A percentile compares a stretch with the other conserved stretches of the same genome.
phyloP scores from a whole-genome alignment of 2,797 vertebrate species.

The Melanogrammus aeglefinus region DNA sequence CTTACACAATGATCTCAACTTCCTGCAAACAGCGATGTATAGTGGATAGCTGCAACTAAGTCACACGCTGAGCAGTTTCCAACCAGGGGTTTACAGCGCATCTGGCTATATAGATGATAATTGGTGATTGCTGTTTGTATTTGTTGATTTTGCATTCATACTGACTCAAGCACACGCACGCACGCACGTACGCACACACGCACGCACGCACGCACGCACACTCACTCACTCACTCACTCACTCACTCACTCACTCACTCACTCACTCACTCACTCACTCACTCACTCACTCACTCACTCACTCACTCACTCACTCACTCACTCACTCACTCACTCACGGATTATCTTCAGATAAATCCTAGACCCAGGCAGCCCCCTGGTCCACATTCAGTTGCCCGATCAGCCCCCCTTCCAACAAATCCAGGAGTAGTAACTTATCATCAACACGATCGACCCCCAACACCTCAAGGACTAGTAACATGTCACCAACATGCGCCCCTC shows the following conservation, averaged over 20 bases:
- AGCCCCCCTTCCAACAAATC: background rate
- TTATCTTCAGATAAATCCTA: too few relatives aligned
- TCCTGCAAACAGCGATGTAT: background rate
- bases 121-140: background rate
- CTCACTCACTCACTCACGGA: background rate
- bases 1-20: background rate
- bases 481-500: too few relatives aligned
- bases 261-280: background rate
- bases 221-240: background rate
- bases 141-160: background rate
- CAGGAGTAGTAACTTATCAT: background rate
- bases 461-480: too few relatives aligned
- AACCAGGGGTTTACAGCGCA: background rate
- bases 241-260: background rate
- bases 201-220: background rate
- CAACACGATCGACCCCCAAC: background rate
- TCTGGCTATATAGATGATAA: background rate
- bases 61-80: background rate
- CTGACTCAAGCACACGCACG: background rate
- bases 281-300: background rate
- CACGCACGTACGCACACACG: background rate
- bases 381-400: too few relatives aligned
- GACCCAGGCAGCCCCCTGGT: too few relatives aligned
- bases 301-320: background rate
- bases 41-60: background rate